Evolutionary conservation across 2,113 vertebrate genomes (phyloP).

Genomic region (Heptranchias perlo): DNA sequence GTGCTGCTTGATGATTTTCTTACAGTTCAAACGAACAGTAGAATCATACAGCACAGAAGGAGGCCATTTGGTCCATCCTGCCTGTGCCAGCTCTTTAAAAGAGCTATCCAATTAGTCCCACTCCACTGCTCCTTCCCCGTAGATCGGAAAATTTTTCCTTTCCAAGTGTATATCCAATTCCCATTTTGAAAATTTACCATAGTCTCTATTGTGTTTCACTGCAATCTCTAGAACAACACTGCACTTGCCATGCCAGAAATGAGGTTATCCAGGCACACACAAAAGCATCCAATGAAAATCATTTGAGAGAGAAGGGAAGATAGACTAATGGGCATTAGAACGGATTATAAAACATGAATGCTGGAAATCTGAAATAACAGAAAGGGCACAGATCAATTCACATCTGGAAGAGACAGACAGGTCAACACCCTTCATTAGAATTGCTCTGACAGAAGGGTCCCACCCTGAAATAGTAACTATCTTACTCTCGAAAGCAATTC

Average conservation of each 20-base stretch:
- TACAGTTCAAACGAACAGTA: background rate
- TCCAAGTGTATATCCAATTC: background rate
- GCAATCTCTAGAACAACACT: background rate
- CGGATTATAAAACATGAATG: background rate
- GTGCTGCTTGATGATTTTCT: background rate
- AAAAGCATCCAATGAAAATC: background rate
- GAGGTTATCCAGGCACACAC: background rate
- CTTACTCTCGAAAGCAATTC: slow-evolving; percentile 12
- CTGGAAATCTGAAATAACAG: background rate
- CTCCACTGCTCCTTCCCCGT: background rate
- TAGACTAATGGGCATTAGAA: background rate
- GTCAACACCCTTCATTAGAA: slow-evolving; percentile 17
- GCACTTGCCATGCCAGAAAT: background rate
- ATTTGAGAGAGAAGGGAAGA: background rate
- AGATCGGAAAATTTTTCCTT: background rate
- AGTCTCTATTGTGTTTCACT: background rate
- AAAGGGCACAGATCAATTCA: background rate
- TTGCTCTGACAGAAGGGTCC: background rate
- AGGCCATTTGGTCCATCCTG: too few relatives aligned
- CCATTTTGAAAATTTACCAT: background rate
- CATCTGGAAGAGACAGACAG: background rate
- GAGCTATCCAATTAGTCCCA: background rate
- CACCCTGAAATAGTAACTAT: background rate
- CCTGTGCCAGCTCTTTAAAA: too few relatives aligned
- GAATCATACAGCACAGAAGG: background rate